phyloP scores from a whole-genome alignment of 1,140 invertebrate species.

The Leptonema lineaticorne region DNA sequence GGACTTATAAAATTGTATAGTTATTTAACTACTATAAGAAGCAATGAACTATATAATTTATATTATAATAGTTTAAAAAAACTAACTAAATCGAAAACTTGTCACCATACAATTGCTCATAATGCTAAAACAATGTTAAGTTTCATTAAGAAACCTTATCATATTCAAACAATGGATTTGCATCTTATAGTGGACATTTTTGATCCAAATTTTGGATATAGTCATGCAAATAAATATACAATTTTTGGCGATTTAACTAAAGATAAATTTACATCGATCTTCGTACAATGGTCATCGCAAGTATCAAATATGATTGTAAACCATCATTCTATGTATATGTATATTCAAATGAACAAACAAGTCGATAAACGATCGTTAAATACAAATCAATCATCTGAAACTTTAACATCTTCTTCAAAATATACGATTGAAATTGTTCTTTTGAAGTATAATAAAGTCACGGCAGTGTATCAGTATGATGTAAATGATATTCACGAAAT shows the following conservation, averaged over 20 bases:
- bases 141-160: constrained; percentile 39
- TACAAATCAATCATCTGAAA: no score
- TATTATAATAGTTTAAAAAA: constrained; percentile 50
- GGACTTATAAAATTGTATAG: constrained; percentile 49
- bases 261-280: constrained; percentile 13
- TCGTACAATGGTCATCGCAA: constrained; percentile 28
- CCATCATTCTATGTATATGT: constrained; percentile 6
- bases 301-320: constrained; percentile 27
- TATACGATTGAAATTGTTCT: background rate
- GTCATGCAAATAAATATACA: constrained; percentile 37
- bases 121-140: constrained; percentile 27
- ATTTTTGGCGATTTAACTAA: constrained; percentile 20
- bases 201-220: constrained; percentile 44
- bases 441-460: background rate
- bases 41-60: constrained; percentile 51
- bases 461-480: background rate
- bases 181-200: constrained; percentile 41
- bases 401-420: no score
- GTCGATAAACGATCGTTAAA: background rate
- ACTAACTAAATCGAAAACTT: constrained; percentile 47
- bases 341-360: constrained; percentile 27
- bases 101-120: constrained; percentile 44
- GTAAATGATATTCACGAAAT: background rate
- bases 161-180: constrained; percentile 20
- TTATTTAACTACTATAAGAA: constrained; percentile 48